Evolutionary conservation across 1,140 invertebrate species (phyloP).

Genomic region (Forficula auricularia): DNA sequence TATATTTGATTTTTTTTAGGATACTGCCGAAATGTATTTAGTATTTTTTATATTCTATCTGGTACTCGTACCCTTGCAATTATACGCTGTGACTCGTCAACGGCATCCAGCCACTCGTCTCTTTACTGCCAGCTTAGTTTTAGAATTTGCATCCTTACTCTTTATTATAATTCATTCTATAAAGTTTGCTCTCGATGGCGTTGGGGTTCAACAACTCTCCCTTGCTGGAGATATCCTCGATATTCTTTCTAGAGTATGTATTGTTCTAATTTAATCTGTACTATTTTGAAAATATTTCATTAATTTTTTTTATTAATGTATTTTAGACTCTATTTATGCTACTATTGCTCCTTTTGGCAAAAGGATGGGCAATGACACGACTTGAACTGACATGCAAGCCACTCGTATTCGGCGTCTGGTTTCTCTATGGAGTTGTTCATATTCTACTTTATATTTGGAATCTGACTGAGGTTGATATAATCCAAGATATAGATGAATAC

Average conservation of each 20-base stretch:
- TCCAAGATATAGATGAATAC: slow-evolving; percentile 91
- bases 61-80: slow-evolving; percentile 70
- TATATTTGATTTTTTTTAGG: slow-evolving; percentile 28
- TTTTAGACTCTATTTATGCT: slow-evolving; percentile 85
- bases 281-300: slow-evolving; percentile 10
- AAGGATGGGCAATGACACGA: slow-evolving; percentile 90
- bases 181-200: slow-evolving; percentile 76
- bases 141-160: slow-evolving; percentile 70
- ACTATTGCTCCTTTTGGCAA: slow-evolving; percentile 77
- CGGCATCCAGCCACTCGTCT: slow-evolving; percentile 80
- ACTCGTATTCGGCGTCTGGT: slow-evolving; percentile 77
- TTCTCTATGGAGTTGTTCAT: slow-evolving; percentile 77
- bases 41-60: slow-evolving; percentile 77
- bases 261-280: slow-evolving; percentile 6
- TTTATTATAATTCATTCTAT: slow-evolving; percentile 77
- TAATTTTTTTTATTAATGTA: slow-evolving; percentile 8
- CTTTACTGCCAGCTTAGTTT: slow-evolving; percentile 66
- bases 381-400: slow-evolving; percentile 71
- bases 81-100: slow-evolving; percentile 72
- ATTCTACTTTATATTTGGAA: slow-evolving; percentile 90
- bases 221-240: slow-evolving; percentile 81
- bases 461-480: slow-evolving; percentile 87
- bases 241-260: slow-evolving; percentile 65
- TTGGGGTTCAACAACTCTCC: slow-evolving; percentile 59
- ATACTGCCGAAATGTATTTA: slow-evolving; percentile 80